These are phyloP conservation scores for Boloria euphrosyne DNA, from an alignment of 2,888 invertebrate species.

Conservation along the genomic window DNA sequence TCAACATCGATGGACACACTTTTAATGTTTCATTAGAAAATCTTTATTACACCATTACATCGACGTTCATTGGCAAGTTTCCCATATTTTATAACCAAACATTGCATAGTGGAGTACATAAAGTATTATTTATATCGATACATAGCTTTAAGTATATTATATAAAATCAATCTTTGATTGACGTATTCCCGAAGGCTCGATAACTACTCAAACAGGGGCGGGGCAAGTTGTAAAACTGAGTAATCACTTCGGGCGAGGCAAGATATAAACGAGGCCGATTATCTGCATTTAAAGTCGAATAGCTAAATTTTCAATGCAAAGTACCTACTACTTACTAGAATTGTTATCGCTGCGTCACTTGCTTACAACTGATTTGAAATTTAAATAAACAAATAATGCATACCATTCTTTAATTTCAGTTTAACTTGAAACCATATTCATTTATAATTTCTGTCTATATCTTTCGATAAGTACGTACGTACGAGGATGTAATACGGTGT, in stretches of 20 bases:
- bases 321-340: too few relatives aligned
- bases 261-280: constrained; percentile 28
- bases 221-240: constrained; percentile 34
- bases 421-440: too few relatives aligned
- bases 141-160: constrained; percentile 1
- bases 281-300: constrained; percentile 25
- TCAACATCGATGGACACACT: not conserved
- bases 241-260: constrained; percentile 30
- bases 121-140: not conserved
- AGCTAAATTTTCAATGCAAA: not conserved
- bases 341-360: too few relatives aligned
- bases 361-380: too few relatives aligned
- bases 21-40: constrained; percentile 9
- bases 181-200: constrained; percentile 32
- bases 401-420: too few relatives aligned
- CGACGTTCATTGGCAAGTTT: constrained; percentile 11
- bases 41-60: constrained; percentile 8
- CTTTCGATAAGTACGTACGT: too few relatives aligned
- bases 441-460: too few relatives aligned
- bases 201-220: constrained; percentile 36
- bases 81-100: constrained; percentile 1
- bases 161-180: constrained; percentile 36
- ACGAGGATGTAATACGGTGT: too few relatives aligned
- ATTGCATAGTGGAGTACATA: not conserved
- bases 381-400: too few relatives aligned